phyloP scores from a whole-genome alignment of 2,888 invertebrate species.

The Pyrgus malvae region DNA sequence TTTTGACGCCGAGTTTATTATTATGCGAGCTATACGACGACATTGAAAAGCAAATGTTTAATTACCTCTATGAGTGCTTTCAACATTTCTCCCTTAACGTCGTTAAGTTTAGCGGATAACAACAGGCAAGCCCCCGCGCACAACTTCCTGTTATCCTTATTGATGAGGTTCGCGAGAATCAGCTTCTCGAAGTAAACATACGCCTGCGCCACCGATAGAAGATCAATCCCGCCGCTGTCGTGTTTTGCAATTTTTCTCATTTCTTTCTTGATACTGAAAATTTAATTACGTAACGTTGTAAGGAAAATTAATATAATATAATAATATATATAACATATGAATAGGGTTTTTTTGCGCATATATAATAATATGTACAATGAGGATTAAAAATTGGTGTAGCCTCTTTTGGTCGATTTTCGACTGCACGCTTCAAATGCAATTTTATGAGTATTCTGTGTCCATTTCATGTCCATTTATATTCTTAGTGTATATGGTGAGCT shows the following conservation, averaged over 20 bases:
- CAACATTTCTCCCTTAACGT: conserved; percentile 94
- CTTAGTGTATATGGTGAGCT: no score
- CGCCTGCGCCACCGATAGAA: conserved; percentile 96
- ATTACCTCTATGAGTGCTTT: conserved; percentile 93
- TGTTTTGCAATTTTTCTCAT: conserved; percentile 95
- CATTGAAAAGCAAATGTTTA: background rate
- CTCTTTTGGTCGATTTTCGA: no score
- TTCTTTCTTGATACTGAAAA: conserved; percentile 94
- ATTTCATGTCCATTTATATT: no score
- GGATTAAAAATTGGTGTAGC: background rate
- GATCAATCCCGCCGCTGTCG: conserved; percentile 90
- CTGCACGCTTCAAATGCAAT: no score
- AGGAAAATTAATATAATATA: no score
- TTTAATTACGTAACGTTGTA: no score
- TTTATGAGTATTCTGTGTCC: no score
- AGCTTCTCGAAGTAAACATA: conserved; percentile 99
- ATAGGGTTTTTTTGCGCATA: no score
- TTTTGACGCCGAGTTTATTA: no score
- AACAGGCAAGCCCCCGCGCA: conserved; percentile 97
- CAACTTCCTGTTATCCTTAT: conserved; percentile 96
- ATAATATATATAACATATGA: no score
- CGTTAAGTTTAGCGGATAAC: conserved; percentile 97
- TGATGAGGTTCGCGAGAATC: conserved; percentile 94
- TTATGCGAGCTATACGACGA: no score
- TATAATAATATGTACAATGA: no score